Evolutionary conservation across 2,797 vertebrate species (phyloP).

Genomic region (Pelobates cultripes): DNA sequence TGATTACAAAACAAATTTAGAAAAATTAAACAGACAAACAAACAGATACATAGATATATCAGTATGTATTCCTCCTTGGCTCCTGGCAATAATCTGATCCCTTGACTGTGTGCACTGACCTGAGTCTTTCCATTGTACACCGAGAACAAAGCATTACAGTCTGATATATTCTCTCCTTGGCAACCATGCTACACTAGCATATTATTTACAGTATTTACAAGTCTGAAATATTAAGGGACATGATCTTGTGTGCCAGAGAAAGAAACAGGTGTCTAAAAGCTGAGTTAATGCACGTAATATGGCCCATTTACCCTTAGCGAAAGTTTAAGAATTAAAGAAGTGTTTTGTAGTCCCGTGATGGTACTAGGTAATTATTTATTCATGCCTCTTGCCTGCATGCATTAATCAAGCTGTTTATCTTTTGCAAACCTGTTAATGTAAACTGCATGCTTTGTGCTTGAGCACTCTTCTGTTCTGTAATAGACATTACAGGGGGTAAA

Average conservation of each 20-base stretch:
- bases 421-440: constrained; percentile 34
- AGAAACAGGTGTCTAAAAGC: constrained; percentile 10
- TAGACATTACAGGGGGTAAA: not conserved
- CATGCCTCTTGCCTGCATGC: constrained; percentile 22
- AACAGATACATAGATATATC: no score
- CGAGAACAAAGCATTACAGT: not conserved
- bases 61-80: not conserved
- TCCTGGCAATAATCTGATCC: not conserved
- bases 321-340: not conserved
- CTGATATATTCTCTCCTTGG: not conserved
- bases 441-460: constrained; percentile 33
- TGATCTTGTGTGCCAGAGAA: not conserved
- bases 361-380: constrained; percentile 37
- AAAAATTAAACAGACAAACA: no score
- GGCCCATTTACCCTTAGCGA: constrained; percentile 7
- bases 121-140: not conserved
- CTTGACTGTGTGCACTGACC: not conserved
- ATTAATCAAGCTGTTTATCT: constrained; percentile 49
- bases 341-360: constrained; percentile 33
- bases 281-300: constrained; percentile 8
- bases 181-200: no score
- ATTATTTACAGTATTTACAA: no score
- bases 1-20: no score
- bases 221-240: not conserved
- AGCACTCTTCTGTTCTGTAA: constrained; percentile 36